Evolutionary conservation across 2,888 invertebrate genomes (phyloP).

Genomic region (Crossocerus cetratus): DNA sequence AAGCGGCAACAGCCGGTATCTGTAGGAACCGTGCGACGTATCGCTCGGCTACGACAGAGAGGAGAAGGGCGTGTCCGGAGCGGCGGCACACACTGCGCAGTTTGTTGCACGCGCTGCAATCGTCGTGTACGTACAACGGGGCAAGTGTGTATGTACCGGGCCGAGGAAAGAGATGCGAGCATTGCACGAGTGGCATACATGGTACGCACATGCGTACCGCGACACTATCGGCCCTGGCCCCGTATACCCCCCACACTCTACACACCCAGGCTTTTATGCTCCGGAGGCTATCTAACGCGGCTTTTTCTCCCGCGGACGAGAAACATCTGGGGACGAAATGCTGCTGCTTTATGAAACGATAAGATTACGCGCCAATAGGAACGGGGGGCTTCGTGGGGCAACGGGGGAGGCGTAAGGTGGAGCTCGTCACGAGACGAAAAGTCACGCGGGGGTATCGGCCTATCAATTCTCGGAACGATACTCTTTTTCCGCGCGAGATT

Average conservation of each 20-base stretch:
- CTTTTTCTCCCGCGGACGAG: constrained; percentile 13
- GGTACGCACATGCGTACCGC: constrained; percentile 13
- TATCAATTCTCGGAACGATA: not conserved
- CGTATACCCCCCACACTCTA: not conserved
- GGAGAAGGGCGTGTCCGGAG: constrained; percentile 74
- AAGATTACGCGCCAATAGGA: not conserved
- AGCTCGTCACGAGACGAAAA: not conserved
- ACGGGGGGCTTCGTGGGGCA: not conserved
- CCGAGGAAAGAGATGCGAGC: constrained; percentile 30
- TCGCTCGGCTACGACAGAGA: constrained; percentile 66
- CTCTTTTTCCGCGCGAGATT: constrained; percentile 8
- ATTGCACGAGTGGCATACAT: constrained; percentile 37
- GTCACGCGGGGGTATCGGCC: constrained; percentile 6
- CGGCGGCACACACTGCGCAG: constrained; percentile 71
- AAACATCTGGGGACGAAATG: constrained; percentile 22
- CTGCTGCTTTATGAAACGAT: not conserved
- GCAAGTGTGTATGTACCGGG: constrained; percentile 14
- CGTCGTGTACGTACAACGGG: constrained; percentile 42
- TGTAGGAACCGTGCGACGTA: constrained; percentile 66
- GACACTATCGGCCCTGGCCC: not conserved
- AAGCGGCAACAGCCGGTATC: constrained; percentile 64
- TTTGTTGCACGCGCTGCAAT: constrained; percentile 74
- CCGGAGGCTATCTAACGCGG: constrained; percentile 22
- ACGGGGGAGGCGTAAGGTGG: not conserved
- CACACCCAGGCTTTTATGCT: constrained; percentile 9